Evolutionary conservation across 2,113 vertebrate species (phyloP), one percentile per base, ranked within the genome.

Genomic region (Struthidea cinerea): DNA sequence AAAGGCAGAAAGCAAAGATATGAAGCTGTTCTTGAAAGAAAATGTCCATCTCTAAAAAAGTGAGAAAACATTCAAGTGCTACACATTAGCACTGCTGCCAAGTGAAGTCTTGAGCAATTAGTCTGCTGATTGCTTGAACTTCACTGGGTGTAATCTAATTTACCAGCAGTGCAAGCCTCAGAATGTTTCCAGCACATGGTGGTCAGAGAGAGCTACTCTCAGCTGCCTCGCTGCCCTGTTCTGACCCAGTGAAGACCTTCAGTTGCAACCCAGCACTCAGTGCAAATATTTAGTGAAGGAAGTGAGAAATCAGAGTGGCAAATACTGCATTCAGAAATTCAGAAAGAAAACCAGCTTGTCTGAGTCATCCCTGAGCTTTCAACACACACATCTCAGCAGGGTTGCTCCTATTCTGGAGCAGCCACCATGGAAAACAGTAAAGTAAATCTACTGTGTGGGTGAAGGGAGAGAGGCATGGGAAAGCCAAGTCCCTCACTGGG

Each of bases 1-100:
- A 84, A 82, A 96, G n/a, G 32, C 46, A 90, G 83, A 96, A 88
- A 94, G 77, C 82, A 92, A 89, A 90, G 68, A 81, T 39, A 75
- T 26, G 75, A 95, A 95, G 44, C 68, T 90, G 56, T 84, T 92
- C 80, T 78, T 49, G 33, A 81, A 95, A 77, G 68, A 96, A 94
- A 92, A 67, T 7, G 63, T 61, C 87, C 78, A 42, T 55, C 81
- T 79, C 73, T 56, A 56, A 55, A 90, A 95, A 90, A 87, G 67
- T 37, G 63, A 95, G 73, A 92, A 94, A 89, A 78, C 42, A 86
- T 42, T 86, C 60, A 88, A 92, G 73, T 49, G n/a, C n/a, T 19
- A n/a, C 47, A 68, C 44, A 53, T 64, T 87, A 89, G 56, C 60
- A 82, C 12, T 35, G 60, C 76, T 94, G 55, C 53, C 73, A 89